A percentile compares a stretch with the other conserved stretches of the same genome.
phyloP scores from a whole-genome alignment of 2,797 vertebrate species.

The Pseudomugil gertrudae region DNA sequence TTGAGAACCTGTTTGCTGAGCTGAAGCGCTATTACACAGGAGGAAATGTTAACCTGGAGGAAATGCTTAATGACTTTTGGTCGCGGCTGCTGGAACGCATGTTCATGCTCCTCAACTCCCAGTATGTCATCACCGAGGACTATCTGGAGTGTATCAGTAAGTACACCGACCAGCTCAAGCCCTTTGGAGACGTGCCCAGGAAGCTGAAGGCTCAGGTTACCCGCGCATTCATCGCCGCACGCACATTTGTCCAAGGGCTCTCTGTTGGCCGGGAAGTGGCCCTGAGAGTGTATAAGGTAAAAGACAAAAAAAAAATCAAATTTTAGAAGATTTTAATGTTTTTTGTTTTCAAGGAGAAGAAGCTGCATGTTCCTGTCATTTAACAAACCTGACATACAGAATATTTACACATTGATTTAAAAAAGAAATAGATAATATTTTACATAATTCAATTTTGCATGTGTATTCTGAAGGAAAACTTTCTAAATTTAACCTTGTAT shows the following conservation, averaged over 20 bases:
- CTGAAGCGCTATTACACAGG: constrained; percentile 95
- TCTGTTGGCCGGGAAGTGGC: constrained; percentile 95
- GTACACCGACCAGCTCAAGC: constrained; percentile 96
- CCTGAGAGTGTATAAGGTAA: constrained; percentile 96
- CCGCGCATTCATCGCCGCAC: constrained; percentile 92
- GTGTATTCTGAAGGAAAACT: neutral
- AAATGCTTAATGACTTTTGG: constrained; percentile 98
- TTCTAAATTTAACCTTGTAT: constrained; percentile 14
- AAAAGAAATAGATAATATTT: neutral
- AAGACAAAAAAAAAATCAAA: constrained; percentile 7
- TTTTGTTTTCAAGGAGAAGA: neutral
- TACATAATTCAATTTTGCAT: constrained; percentile 2
- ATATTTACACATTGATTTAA: neutral
- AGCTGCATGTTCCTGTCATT: constrained; percentile 6
- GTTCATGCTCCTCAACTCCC: constrained; percentile 97
- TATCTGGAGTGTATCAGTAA: constrained; percentile 98
- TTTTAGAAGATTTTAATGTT: constrained; percentile 10
- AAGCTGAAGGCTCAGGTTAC: constrained; percentile 96
- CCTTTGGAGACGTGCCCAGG: constrained; percentile 95
- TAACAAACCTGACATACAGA: neutral
- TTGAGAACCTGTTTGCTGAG: constrained; percentile 94
- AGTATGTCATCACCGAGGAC: constrained; percentile 95
- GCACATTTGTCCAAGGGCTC: constrained; percentile 97
- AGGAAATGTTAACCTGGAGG: constrained; percentile 96
- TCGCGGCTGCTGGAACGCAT: constrained; percentile 95